A percentile compares a stretch with the other conserved stretches of the same genome.
These are phyloP conservation scores for Triplophysa dalaica DNA, from an alignment of 2,113 vertebrate species.

Conservation along the genomic window DNA sequence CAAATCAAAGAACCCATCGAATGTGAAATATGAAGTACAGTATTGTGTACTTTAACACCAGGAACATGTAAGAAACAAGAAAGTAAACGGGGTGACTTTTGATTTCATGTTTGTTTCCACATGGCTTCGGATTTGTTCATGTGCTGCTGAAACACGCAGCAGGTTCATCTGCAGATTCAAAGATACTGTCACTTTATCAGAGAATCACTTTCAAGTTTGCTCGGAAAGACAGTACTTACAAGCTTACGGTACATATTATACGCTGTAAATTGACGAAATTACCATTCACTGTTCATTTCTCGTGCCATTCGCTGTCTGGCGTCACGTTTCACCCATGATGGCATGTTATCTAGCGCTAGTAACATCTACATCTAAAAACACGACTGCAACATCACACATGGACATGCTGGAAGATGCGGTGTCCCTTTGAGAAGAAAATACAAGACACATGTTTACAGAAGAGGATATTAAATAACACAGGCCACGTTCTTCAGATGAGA, in stretches of 20 bases:
- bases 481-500: too few relatives aligned
- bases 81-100: not conserved
- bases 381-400: slow-evolving; percentile 16
- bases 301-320: slow-evolving; percentile 40
- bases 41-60: not conserved
- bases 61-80: not conserved
- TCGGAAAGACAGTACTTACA: too few relatives aligned
- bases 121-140: slow-evolving; percentile 39
- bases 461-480: slow-evolving; percentile 1
- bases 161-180: not conserved
- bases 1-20: not conserved
- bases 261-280: slow-evolving; percentile 10
- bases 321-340: slow-evolving; percentile 48
- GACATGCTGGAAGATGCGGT: slow-evolving; percentile 66
- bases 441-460: slow-evolving; percentile 33
- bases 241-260: not conserved
- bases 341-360: slow-evolving; percentile 48
- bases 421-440: slow-evolving; percentile 60
- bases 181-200: not conserved
- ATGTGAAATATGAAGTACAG: not conserved
- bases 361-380: slow-evolving; percentile 56
- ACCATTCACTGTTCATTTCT: slow-evolving; percentile 24
- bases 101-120: slow-evolving; percentile 16
- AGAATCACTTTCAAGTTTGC: not conserved
- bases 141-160: not conserved